These are phyloP conservation scores for Ormyrus rosae DNA, from an alignment of 2,888 invertebrate genomes.

Conservation along the genomic window DNA sequence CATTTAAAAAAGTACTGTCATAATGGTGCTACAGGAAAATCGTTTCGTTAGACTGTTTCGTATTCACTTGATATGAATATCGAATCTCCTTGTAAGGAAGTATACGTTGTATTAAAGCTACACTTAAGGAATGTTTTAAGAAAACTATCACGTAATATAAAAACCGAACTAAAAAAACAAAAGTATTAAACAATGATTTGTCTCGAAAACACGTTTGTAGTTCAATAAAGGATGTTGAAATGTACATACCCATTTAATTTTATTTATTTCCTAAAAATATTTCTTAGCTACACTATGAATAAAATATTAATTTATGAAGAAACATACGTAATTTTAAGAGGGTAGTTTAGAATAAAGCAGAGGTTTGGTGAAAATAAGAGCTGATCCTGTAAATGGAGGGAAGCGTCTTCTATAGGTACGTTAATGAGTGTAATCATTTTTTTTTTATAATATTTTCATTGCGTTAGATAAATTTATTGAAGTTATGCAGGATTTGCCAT, in stretches of 20 bases:
- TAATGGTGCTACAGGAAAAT: conserved; percentile 26
- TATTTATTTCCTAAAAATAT: not conserved
- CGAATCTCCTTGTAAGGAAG: conserved; percentile 8
- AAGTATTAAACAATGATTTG: conserved; percentile 10
- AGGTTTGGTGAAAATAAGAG: no score
- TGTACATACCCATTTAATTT: conserved; percentile 11
- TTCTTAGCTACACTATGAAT: not conserved
- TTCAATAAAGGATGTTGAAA: conserved; percentile 51
- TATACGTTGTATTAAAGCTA: conserved; percentile 30
- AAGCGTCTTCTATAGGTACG: no score
- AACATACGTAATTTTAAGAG: no score
- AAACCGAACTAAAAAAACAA: conserved; percentile 11
- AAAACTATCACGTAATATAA: conserved; percentile 18
- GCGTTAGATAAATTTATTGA: no score
- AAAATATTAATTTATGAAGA: no score
- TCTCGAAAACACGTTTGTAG: conserved; percentile 40
- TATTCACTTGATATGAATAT: conserved; percentile 24
- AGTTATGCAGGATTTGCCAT: no score
- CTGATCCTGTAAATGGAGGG: no score
- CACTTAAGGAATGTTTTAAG: conserved; percentile 32
- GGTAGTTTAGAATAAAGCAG: no score
- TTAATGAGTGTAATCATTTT: not conserved
- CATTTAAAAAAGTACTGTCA: not conserved
- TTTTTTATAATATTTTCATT: not conserved
- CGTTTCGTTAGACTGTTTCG: conserved; percentile 39